A percentile compares a stretch with the other conserved stretches of the same genome.
phyloP scores from a whole-genome alignment of 2,888 invertebrate genomes.

The Pandemis heparana region DNA sequence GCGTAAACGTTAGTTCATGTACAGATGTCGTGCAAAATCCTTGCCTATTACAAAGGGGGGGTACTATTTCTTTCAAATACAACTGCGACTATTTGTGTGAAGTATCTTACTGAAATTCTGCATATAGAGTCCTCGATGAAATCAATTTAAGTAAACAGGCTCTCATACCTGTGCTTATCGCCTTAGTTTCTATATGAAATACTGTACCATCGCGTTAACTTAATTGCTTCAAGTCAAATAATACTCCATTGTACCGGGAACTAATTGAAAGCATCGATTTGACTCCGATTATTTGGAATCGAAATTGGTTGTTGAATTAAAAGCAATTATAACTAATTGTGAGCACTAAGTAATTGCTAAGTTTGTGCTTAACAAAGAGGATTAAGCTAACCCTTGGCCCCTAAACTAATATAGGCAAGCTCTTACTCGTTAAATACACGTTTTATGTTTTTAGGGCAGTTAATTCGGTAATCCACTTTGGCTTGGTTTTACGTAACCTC shows the following conservation, averaged over 20 bases:
- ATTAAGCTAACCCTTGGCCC: neutral
- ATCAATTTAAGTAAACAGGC: neutral
- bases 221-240: conserved; percentile 40
- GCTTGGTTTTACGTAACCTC: neutral
- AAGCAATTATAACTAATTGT: conserved; percentile 29
- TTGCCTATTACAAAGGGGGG: too few relatives aligned
- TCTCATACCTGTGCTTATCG: conserved; percentile 6
- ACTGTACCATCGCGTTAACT: conserved; percentile 26
- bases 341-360: conserved; percentile 21
- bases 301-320: conserved; percentile 25
- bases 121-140: neutral
- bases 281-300: conserved; percentile 31
- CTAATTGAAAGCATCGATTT: conserved; percentile 41
- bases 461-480: conserved; percentile 9
- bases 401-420: neutral
- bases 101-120: too few relatives aligned
- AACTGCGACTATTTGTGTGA: too few relatives aligned
- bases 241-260: conserved; percentile 32
- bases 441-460: conserved; percentile 7
- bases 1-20: too few relatives aligned
- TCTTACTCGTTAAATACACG: conserved; percentile 1
- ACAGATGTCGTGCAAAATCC: too few relatives aligned
- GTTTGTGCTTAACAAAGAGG: neutral
- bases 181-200: conserved; percentile 34
- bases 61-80: too few relatives aligned